These are phyloP conservation scores for Xiphophorus maculatus DNA, from an alignment of 2,113 vertebrate genomes.

Conservation along the genomic window DNA sequence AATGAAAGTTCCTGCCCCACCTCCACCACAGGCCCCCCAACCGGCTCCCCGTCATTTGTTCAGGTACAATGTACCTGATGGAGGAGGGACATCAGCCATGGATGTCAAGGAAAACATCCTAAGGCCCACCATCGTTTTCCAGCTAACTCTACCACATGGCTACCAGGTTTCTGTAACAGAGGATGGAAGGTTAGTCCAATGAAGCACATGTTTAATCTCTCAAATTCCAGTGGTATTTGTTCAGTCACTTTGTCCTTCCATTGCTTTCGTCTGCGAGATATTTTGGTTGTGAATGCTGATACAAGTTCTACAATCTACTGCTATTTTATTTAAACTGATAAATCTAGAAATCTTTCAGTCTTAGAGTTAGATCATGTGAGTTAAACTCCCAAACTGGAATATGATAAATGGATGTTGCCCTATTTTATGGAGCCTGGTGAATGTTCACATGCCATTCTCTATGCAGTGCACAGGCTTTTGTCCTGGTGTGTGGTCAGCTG, in stretches of 20 bases:
- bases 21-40: slow-evolving; percentile 83
- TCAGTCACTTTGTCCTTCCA: background rate
- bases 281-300: background rate
- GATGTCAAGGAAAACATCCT: slow-evolving; percentile 83
- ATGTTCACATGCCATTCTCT: slow-evolving; percentile 25
- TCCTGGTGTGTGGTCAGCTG: slow-evolving; percentile 32
- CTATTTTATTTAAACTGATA: background rate
- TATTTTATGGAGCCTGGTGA: slow-evolving; percentile 38
- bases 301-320: background rate
- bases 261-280: background rate
- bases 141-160: slow-evolving; percentile 83
- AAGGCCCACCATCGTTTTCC: slow-evolving; percentile 77
- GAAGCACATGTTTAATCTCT: background rate
- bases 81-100: slow-evolving; percentile 71
- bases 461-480: slow-evolving; percentile 39
- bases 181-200: slow-evolving; percentile 84
- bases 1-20: slow-evolving; percentile 90
- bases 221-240: background rate
- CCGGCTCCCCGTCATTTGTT: slow-evolving; percentile 73
- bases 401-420: slow-evolving; percentile 5
- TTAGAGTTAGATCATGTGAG: background rate
- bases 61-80: slow-evolving; percentile 68
- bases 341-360: background rate
- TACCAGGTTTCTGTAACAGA: slow-evolving; percentile 79
- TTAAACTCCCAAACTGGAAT: slow-evolving; percentile 7